Conservation (phyloP, 2,888 invertebrate genomes). For the Apomyelois bistriatella region DNA sequence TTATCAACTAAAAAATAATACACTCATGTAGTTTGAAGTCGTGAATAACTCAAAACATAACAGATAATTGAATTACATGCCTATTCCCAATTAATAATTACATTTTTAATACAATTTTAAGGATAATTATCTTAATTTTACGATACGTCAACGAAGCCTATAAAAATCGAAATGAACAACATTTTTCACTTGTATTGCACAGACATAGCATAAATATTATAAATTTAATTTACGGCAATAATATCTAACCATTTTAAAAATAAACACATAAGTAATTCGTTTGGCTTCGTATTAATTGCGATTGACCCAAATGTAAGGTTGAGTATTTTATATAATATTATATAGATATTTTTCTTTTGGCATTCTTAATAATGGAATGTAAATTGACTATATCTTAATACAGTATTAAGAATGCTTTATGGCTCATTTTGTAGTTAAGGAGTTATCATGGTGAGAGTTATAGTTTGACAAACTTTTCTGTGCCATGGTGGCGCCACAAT, state of each 20-base stretch:
- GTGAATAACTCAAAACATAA: constrained; percentile 56
- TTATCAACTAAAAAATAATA: constrained; percentile 51
- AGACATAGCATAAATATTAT: constrained; percentile 66
- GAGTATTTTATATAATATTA: constrained; percentile 34
- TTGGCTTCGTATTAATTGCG: constrained; percentile 36
- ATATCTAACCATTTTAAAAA: constrained; percentile 52
- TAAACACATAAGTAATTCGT: constrained; percentile 35
- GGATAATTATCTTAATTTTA: constrained; percentile 54
- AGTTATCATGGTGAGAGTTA: too few relatives aligned
- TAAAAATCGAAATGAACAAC: constrained; percentile 59
- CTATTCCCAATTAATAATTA: constrained; percentile 65
- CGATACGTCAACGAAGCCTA: constrained; percentile 56
- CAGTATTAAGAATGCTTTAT: too few relatives aligned
- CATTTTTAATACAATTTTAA: constrained; percentile 72
- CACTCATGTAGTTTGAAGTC: constrained; percentile 44
- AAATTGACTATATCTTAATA: too few relatives aligned
- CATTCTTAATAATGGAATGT: neutral
- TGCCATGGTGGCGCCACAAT: too few relatives aligned
- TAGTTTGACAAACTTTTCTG: too few relatives aligned
- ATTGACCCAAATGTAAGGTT: constrained; percentile 18
- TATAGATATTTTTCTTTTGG: neutral
- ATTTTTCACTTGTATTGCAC: constrained; percentile 71
- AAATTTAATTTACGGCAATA: constrained; percentile 42
- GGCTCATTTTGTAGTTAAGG: too few relatives aligned
- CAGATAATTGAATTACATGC: constrained; percentile 67